A percentile compares a stretch with the other conserved stretches of the same genome.
Evolutionary conservation across 2,888 invertebrate species (phyloP).

Genomic region (Heteromurus nitidus): DNA sequence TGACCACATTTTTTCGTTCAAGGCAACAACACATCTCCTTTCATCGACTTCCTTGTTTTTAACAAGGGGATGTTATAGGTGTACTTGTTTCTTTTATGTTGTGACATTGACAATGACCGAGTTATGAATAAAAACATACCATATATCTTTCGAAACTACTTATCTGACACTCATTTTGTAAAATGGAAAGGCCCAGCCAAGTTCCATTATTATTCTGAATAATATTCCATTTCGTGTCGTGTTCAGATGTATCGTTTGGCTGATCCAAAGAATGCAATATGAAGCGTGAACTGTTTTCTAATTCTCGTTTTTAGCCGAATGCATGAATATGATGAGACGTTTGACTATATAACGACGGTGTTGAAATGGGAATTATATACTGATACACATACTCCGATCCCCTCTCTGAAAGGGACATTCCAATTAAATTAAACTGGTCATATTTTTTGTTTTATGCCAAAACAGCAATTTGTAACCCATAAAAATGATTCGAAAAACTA

Average conservation of each 20-base stretch:
- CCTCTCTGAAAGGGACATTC: too few relatives aligned
- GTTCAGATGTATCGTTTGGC: too few relatives aligned
- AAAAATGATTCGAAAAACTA: too few relatives aligned
- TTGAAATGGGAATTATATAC: not conserved
- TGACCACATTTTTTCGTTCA: constrained; percentile 45
- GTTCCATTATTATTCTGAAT: too few relatives aligned
- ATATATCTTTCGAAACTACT: not conserved
- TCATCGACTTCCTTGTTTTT: constrained; percentile 26
- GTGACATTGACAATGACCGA: constrained; percentile 55
- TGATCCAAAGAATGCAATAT: too few relatives aligned
- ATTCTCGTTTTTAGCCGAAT: not conserved
- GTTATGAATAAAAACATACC: constrained; percentile 21
- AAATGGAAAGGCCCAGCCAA: not conserved
- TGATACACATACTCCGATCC: too few relatives aligned
- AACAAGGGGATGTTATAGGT: not conserved
- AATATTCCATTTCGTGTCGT: too few relatives aligned
- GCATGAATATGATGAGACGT: not conserved
- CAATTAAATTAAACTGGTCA: too few relatives aligned
- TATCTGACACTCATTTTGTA: constrained; percentile 1
- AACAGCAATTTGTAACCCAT: too few relatives aligned
- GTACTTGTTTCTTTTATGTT: not conserved
- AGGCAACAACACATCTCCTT: not conserved
- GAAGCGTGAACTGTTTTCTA: not conserved
- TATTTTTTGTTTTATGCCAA: too few relatives aligned
- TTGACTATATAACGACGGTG: not conserved